Percentiles rank a stretch among this genome's conserved stretches.
Evolutionary conservation across 1,140 invertebrate genomes (phyloP).

Genomic region (Phocides pigmalion): DNA sequence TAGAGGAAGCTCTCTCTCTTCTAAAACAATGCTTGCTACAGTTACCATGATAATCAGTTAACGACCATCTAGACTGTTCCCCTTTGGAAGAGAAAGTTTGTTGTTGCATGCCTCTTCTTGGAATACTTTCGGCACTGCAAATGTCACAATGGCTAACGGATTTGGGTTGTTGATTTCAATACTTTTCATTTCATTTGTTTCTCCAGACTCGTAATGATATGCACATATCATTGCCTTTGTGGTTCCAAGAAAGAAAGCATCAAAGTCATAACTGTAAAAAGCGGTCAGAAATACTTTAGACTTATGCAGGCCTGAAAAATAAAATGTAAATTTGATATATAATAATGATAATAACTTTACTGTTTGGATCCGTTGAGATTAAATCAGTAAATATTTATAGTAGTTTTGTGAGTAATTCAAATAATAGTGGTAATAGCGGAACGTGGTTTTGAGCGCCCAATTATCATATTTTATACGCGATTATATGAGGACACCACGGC

Average conservation of each 20-base stretch:
- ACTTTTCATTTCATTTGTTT: conserved; percentile 59
- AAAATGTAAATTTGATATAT: too few species aligned
- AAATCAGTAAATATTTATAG: too few species aligned
- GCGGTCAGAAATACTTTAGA: neutral
- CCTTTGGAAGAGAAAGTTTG: conserved; percentile 74
- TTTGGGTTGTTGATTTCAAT: conserved; percentile 53
- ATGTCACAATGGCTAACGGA: conserved; percentile 77
- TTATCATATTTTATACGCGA: conserved; percentile 78
- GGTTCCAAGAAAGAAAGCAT: conserved; percentile 26
- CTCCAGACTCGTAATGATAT: conserved; percentile 29
- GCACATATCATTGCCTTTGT: conserved; percentile 26
- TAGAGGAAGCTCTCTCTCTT: conserved; percentile 1
- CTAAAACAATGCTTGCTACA: conserved; percentile 64
- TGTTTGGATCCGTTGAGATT: too few species aligned
- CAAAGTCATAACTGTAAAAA: conserved; percentile 22
- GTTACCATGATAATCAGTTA: conserved; percentile 74
- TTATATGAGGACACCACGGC: conserved; percentile 73
- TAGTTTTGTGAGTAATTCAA: too few species aligned
- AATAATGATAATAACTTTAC: too few species aligned
- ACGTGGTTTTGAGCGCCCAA: conserved; percentile 63
- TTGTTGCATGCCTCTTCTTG: conserved; percentile 64
- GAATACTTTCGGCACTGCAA: conserved; percentile 75
- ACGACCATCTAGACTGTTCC: conserved; percentile 64
- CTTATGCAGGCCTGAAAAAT: neutral
- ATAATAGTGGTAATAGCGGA: conserved; percentile 28